Base-by-base conservation (phyloP, 2,797 vertebrate genomes). In the Eulemur mongoz region DNA sequence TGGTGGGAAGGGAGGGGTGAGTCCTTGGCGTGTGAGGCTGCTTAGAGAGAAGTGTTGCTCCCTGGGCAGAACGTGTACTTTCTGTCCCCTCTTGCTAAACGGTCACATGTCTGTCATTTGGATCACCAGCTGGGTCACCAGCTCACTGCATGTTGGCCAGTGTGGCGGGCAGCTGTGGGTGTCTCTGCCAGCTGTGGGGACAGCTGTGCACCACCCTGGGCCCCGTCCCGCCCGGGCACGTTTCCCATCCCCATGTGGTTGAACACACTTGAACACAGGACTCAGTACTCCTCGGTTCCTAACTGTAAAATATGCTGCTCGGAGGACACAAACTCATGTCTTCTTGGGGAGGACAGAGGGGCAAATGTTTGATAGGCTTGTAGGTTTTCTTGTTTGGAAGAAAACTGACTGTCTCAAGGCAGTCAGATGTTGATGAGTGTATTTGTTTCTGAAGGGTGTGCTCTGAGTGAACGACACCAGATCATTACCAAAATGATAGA, bases 131-230 rank as follows among this genome's bases (percentile, higher is more conserved):
- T 86, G 32, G 32, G 18, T 67, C 63, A 50, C 57, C 57, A 4
- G 61, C 54, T 61, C n/a, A 0, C 1, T 50, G 27, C 14, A 13
- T 20, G 91, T 32, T 80, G 85, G 96, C 72, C 30, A 59, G 5
- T 6, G 4, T 8, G n/a, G 72, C 61, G 2, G 5, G 27, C 93
- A 87, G 93, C 96, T 97, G 95, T 23, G 13, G 45, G 70, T 1
- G 0, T 12, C 23, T 35, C 87, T 20, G n/a, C 92, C 95, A 94
- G 97, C 82, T 96, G 95, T 84, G 97, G 61, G 88, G 57, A 87
- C 96, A 97, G 95, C 97, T 96, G 96, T 75, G 93, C 23, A 1
- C 43, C 2, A 30, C 78, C 65, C 61, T 2, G 84, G 85, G 88
- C 84, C 6, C 1, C 6, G 6, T 48, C 22, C 25, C 11, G 38